These are phyloP conservation scores for Lampris megalopsis DNA, from an alignment of 2,113 vertebrate species.

Conservation along the genomic window DNA sequence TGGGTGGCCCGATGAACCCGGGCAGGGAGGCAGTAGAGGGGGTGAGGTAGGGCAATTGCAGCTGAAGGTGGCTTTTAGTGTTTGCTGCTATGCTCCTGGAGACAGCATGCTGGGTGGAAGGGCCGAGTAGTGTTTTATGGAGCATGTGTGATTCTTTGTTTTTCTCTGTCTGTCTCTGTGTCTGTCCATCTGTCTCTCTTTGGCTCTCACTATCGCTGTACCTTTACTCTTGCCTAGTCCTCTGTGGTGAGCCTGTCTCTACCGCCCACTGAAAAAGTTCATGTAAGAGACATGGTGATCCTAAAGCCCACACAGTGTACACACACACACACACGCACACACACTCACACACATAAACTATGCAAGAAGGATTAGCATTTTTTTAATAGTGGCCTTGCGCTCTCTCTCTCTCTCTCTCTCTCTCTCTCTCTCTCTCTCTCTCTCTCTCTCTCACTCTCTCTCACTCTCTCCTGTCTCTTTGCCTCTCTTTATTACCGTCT, in stretches of 20 bases:
- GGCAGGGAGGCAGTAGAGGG: not conserved
- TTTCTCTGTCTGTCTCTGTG: not conserved
- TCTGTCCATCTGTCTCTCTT: not conserved
- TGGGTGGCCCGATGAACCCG: not conserved
- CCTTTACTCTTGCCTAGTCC: not conserved
- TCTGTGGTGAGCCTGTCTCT: not conserved
- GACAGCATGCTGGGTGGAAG: not conserved
- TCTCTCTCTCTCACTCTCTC: not conserved
- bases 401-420: not conserved
- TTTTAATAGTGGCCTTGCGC: not conserved
- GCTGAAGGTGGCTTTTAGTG: not conserved
- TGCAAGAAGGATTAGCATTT: conserved; percentile 23
- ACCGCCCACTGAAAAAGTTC: not conserved
- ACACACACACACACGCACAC: conserved; percentile 30
- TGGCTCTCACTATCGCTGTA: not conserved
- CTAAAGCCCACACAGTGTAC: conserved; percentile 14
- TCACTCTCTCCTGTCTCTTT: not conserved
- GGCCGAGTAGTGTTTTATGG: conserved; percentile 8
- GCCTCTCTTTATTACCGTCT: not conserved
- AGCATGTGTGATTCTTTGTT: not conserved
- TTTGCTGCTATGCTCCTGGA: not conserved
- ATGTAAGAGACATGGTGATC: conserved; percentile 34
- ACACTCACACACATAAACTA: conserved; percentile 29
- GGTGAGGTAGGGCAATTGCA: not conserved
- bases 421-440: not conserved